Evolutionary conservation across 2,113 vertebrate genomes (phyloP).

Genomic region (Platysternon megacephalum): DNA sequence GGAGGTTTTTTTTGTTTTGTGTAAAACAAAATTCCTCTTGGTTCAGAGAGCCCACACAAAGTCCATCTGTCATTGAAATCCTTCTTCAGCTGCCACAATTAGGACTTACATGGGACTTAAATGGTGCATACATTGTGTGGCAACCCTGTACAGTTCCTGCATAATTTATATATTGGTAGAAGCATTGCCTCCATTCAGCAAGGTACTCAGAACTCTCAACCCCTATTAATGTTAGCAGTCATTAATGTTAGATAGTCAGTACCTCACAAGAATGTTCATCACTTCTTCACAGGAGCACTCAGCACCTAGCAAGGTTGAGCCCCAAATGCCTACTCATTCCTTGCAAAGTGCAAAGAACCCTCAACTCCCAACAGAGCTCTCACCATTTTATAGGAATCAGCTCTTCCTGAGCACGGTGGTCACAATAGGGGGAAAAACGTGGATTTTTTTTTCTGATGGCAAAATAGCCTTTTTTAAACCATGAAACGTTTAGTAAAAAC

Average conservation of each 20-base stretch:
- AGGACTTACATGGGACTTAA: background rate
- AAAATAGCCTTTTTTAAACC: background rate
- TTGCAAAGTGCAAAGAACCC: too few species aligned
- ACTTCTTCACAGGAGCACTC: background rate
- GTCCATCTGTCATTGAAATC: background rate
- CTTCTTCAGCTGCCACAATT: background rate
- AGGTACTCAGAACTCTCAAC: background rate
- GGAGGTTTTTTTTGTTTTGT: background rate
- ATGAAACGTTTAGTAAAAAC: background rate
- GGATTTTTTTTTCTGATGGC: background rate
- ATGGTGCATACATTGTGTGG: background rate
- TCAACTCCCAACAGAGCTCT: too few species aligned
- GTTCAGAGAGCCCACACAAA: background rate
- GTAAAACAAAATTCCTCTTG: background rate
- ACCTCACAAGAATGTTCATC: background rate
- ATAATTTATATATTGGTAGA: background rate
- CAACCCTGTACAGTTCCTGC: background rate
- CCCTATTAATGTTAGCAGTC: background rate
- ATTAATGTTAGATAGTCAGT: background rate
- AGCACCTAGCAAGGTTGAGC: background rate
- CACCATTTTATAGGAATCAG: too few species aligned
- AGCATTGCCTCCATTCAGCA: background rate
- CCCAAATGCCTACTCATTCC: background rate
- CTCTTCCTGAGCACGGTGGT: too few species aligned
- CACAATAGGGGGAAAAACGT: too few species aligned